A percentile compares a stretch with the other conserved stretches of the same genome.
phyloP scores from a whole-genome alignment of 2,888 invertebrate species.

The Sepioteuthis lessoniana region DNA sequence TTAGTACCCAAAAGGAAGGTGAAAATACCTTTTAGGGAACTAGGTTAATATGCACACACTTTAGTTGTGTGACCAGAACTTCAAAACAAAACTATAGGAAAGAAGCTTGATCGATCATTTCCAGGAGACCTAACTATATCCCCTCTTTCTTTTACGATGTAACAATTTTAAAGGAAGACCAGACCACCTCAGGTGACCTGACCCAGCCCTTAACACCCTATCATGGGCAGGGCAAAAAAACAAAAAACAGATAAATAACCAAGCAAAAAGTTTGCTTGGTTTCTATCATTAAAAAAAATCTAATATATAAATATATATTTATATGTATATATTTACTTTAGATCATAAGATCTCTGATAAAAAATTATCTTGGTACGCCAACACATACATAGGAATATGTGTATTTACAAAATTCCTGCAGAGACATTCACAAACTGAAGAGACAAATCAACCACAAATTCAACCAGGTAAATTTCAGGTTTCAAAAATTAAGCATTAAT shows the following conservation, averaged over 20 bases:
- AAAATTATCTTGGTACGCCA: neutral
- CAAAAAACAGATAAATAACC: neutral
- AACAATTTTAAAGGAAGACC: neutral
- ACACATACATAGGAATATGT: neutral
- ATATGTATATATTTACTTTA: neutral
- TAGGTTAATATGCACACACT: neutral
- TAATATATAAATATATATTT: neutral
- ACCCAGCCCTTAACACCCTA: neutral
- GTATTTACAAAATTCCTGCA: neutral
- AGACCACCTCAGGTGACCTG: constrained; percentile 8
- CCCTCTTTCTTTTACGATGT: neutral
- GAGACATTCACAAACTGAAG: neutral
- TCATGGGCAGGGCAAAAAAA: neutral
- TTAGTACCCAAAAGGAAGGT: neutral
- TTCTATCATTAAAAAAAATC: neutral
- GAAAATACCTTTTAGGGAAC: neutral
- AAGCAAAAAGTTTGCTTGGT: neutral
- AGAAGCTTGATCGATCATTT: neutral
- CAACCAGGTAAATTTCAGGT: neutral
- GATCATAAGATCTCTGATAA: neutral
- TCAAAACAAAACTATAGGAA: neutral
- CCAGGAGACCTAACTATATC: neutral
- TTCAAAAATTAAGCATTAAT: neutral
- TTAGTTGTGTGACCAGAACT: neutral
- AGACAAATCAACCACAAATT: neutral